Conservation (phyloP, 2,797 vertebrate genomes). For the Psittacula derbiana region DNA sequence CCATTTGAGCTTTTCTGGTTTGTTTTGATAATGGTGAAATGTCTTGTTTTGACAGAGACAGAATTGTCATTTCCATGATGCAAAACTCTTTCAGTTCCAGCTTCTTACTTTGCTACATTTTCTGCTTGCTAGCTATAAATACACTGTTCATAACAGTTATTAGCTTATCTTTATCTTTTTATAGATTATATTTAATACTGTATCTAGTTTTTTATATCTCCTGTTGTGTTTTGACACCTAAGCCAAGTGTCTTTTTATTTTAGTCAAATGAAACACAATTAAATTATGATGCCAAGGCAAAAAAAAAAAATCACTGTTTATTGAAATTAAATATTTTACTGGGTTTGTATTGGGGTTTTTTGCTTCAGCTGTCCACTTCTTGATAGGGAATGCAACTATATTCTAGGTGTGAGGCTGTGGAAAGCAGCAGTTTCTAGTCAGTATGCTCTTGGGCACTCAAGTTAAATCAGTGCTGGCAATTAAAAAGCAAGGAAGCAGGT, state of each 20-base stretch:
- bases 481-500: neutral
- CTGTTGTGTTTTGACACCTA: neutral
- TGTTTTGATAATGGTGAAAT: conserved; percentile 18
- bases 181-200: neutral
- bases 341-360: neutral
- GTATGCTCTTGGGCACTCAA: neutral
- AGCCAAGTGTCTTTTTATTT: conserved; percentile 27
- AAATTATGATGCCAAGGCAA: neutral
- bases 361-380: neutral
- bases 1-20: neutral
- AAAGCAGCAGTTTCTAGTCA: neutral
- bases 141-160: neutral
- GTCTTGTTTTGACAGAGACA: conserved; percentile 11
- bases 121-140: neutral
- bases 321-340: neutral
- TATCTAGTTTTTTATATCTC: neutral
- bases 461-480: neutral
- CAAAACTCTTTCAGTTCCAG: neutral
- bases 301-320: neutral
- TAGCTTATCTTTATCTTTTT: neutral
- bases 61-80: neutral
- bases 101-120: neutral
- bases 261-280: neutral
- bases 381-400: neutral
- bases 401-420: neutral